Base-by-base conservation (phyloP, 2,797 vertebrate genomes). In the Balearica regulorum region DNA sequence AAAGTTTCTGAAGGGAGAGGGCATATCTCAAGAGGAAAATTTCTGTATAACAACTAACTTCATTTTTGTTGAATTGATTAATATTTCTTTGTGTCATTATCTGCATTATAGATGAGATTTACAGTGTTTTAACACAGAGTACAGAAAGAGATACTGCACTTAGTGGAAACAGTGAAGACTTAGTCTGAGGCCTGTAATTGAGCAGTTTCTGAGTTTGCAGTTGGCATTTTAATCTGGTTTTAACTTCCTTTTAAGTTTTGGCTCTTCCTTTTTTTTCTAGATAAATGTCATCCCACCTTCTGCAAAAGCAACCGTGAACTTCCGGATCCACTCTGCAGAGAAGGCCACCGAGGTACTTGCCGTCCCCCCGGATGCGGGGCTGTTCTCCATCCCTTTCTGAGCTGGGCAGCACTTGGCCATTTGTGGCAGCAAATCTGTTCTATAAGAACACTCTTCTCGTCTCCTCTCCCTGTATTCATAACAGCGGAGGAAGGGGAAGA, bases 251-350 rank as follows among this genome's bases (percentile, higher is more conserved):
- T 57, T n/a, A 20, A 46, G 29, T 41, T 43, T 43, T 39, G 15
- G 2, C 11, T 16, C 9, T 79, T 79, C 70, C 17, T 92, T 81
- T 89, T 81, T 89, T 51, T 69, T 51, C 37, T 90, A 99, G 99
- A 64, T 95, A 16, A 99, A 99, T 62, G 78, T 99, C 79, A 97
- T 99, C 55, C 99, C 99, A 7, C 93, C 98, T 4, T 81, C 97
- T 6, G 99, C 99, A 13, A 98, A 98, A 96, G 99, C 99, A 70
- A 96, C 97, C 3, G 97, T 98, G 58, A 99, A 99, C 97, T 97
- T 99, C 71, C 98, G 99, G 71, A 99, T 99, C 96, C 99, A 99
- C 96, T 98, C 99, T 9, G 97, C 98, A 5, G 99, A 99, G 93
- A 98, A 98, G 0, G 96, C 99, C 57, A 75, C 98, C 37, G 99